Evolutionary conservation across 2,888 invertebrate species (phyloP), one percentile per base, ranked within the genome.

Genomic region (Cheilosia variabilis): DNA sequence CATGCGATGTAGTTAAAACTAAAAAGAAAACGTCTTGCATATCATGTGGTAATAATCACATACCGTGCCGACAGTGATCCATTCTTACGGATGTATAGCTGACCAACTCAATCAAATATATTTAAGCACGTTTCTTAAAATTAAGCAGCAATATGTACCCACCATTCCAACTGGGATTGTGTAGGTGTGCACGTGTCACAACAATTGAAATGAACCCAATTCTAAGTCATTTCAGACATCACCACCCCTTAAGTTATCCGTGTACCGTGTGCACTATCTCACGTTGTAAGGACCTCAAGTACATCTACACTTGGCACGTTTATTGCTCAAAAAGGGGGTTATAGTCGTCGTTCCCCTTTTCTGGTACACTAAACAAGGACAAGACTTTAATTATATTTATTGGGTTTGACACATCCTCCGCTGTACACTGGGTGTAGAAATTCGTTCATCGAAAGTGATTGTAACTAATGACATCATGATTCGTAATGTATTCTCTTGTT

Each of bases 121-220:
- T 75, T 65, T 41, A 60, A 66, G 53, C 71, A 82, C 82, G 76
- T 82, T 66, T 47, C 31, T 19, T 55, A 41, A 71, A 69, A 31
- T 15, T 41, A 24, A 55, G 13, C 4, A 47, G 47, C n/a, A n/a
- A n/a, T n/a, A n/a, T n/a, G n/a, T n/a, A 53, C 13, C 34, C 6
- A 27, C 17, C 60, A 53, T 45, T 79, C 22, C 34, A 13, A 65
- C 52, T 2, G n/a, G 2, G 22, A 10, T 55, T 52, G 47, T 81
- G 62, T 45, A 55, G 72, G 37, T 57, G 34, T 55, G 62, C 83
- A 83, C 83, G 78, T 83, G 83, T 68, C 68, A 55, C 19, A 50
- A 62, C 62, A 68, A 83, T 78, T 65, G 72, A 68, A 78, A 62
- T 63, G 24, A 78, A 27, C 66, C 60, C 68, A 57, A 62, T 47